Evolutionary conservation across 1,140 invertebrate genomes (phyloP).

Genomic region (Macrotrachela quadricornifera): DNA sequence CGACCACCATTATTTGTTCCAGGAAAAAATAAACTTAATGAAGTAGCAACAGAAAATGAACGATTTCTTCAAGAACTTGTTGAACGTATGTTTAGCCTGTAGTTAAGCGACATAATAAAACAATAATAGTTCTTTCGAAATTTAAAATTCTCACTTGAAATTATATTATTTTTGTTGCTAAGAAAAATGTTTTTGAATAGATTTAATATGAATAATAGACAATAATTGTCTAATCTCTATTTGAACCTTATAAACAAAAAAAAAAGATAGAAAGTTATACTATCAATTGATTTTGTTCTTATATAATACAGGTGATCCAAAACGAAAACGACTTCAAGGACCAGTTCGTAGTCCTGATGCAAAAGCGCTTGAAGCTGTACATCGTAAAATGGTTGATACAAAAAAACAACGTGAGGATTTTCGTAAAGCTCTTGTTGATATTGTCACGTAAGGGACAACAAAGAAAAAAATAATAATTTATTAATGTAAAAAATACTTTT

Average conservation of each 20-base stretch:
- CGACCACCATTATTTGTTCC: conserved; percentile 21
- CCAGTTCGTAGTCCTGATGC: not conserved
- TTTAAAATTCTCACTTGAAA: conserved; percentile 15
- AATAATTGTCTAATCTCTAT: too few species aligned
- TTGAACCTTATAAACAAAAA: too few species aligned
- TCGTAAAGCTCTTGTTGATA: conserved; percentile 47
- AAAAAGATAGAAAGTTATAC: not conserved
- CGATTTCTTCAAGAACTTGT: conserved; percentile 22
- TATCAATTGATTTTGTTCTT: not conserved
- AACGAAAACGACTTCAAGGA: not conserved
- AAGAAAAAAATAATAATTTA: too few species aligned
- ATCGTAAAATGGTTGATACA: not conserved
- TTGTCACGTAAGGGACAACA: conserved; percentile 45
- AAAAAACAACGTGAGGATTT: conserved; percentile 57
- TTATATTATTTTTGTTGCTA: too few species aligned
- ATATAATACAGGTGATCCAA: not conserved
- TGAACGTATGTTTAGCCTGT: conserved; percentile 16
- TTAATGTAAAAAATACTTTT: not conserved
- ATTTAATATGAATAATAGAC: too few species aligned
- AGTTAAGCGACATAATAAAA: conserved; percentile 15
- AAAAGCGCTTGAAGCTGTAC: not conserved
- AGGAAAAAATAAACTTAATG: conserved; percentile 13
- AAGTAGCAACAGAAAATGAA: conserved; percentile 15
- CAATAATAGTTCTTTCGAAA: conserved; percentile 15
- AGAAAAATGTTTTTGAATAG: too few species aligned